Base-by-base conservation (phyloP, 2,797 vertebrate genomes). In the Hylomyscus alleni region DNA sequence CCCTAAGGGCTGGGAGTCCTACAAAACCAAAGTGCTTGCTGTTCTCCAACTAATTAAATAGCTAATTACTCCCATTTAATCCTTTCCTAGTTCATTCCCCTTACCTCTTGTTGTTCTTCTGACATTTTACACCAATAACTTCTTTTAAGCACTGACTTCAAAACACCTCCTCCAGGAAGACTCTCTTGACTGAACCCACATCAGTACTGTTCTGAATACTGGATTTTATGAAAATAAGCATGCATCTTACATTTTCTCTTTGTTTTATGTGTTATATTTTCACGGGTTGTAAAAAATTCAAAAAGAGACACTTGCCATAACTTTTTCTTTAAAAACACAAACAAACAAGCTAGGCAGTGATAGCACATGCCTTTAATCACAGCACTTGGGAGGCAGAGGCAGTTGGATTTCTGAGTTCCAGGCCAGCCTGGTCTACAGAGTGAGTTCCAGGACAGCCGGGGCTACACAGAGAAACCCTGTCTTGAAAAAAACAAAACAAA, bases 51-150 rank as follows among this genome's bases (percentile, higher is more conserved):
- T 97, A 97, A 97, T 97, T 93, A 95, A 69, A 93, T 86, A 95
- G 77, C 84, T 96, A 96, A 97, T 96, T 96, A 92, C 90, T 97
- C 60, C 81, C 76, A 87, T 88, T 96, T 93, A 94, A 97, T 91
- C 67, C 67, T 96, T 96, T 91, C 89, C 91, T 96, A 84, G 96
- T 81, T 95, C 31, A 95, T 91, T 95, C 12, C 65, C 44, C 84
- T 6, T 88, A 78, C 54, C 91, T 90, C n/a, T 29, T 94, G 29
- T 22, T 40, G 77, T 72, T 82, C 81, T 50, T 26, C n/a, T 93
- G n/a, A 89, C 44, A 90, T 93, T 95, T 56, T 75, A 60, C 54
- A 87, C 86, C 56, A 78, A 62, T 67, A 75, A 94, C 14, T 90
- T 91, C 78, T 58, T 96, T 92, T 75, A 92, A 76, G 52, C 91